A percentile compares a stretch with the other conserved stretches of the same genome.
Conservation (phyloP, 1,140 invertebrate genomes). For the Dreissena polymorpha region DNA sequence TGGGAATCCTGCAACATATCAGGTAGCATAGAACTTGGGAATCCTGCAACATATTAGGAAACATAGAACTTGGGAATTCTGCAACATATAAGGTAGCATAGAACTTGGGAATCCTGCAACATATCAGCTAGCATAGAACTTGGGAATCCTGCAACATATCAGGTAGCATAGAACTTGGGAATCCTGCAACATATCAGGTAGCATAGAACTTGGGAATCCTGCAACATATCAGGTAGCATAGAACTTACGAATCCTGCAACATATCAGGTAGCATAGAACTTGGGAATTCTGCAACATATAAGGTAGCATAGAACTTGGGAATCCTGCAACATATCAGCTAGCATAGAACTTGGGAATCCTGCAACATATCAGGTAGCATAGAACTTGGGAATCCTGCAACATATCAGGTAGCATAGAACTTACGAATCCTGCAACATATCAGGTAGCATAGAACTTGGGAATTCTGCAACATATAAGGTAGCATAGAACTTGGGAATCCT, state of each 20-base stretch:
- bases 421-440: conserved; percentile 83
- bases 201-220: conserved; percentile 90
- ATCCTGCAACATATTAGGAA: too few species aligned
- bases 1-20: conserved; percentile 83
- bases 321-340: too few species aligned
- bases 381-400: conserved; percentile 85
- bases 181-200: conserved; percentile 84
- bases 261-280: conserved; percentile 93
- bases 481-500: conserved; percentile 90
- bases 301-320: conserved; percentile 94
- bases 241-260: conserved; percentile 85
- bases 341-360: conserved; percentile 90
- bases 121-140: conserved; percentile 96
- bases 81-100: too few species aligned
- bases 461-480: too few species aligned
- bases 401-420: conserved; percentile 93
- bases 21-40: conserved; percentile 94
- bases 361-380: conserved; percentile 91
- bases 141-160: conserved; percentile 83
- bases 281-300: conserved; percentile 83
- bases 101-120: conserved; percentile 85
- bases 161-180: conserved; percentile 94
- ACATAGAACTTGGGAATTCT: conserved; percentile 89
- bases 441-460: conserved; percentile 94
- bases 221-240: conserved; percentile 91